These are phyloP conservation scores for Periophthalmus modestus DNA, from an alignment of 2,113 vertebrate genomes.

Conservation along the genomic window DNA sequence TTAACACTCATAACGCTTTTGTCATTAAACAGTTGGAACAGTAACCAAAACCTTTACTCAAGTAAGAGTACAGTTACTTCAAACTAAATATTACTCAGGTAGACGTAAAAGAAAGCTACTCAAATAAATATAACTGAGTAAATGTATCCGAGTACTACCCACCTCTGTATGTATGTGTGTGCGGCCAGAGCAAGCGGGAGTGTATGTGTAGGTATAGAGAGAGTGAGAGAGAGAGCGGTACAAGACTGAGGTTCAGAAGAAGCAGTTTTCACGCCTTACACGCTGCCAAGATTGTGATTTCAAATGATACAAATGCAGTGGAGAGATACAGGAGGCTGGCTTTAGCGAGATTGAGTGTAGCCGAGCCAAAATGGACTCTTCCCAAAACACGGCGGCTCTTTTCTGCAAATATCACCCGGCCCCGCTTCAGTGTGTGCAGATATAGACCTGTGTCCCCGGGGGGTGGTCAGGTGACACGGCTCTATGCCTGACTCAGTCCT, in stretches of 20 bases:
- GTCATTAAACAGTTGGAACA: too few relatives aligned
- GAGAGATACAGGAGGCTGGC: slow-evolving; percentile 18
- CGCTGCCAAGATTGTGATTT: slow-evolving; percentile 53
- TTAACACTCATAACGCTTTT: too few relatives aligned
- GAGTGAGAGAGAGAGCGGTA: slow-evolving; percentile 15
- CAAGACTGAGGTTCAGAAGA: slow-evolving; percentile 49
- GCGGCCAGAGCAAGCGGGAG: slow-evolving; percentile 5
- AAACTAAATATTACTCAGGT: too few relatives aligned
- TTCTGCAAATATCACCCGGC: slow-evolving; percentile 23
- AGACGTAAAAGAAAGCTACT: too few relatives aligned
- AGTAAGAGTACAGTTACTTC: too few relatives aligned
- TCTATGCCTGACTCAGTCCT: background rate
- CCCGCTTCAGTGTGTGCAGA: background rate
- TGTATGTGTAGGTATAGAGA: background rate
- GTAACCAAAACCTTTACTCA: too few relatives aligned
- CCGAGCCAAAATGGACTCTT: slow-evolving; percentile 40
- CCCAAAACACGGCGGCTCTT: slow-evolving; percentile 32
- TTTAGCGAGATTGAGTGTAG: slow-evolving; percentile 17
- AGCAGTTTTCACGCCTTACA: slow-evolving; percentile 51
- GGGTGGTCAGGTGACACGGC: background rate
- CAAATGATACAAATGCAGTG: slow-evolving; percentile 51
- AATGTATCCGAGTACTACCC: too few relatives aligned
- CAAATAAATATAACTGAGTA: too few relatives aligned
- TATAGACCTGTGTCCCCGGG: background rate
- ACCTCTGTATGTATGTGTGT: background rate